These are phyloP conservation scores for Saturnia japonica DNA, from an alignment of 2,888 invertebrate species.

Conservation along the genomic window DNA sequence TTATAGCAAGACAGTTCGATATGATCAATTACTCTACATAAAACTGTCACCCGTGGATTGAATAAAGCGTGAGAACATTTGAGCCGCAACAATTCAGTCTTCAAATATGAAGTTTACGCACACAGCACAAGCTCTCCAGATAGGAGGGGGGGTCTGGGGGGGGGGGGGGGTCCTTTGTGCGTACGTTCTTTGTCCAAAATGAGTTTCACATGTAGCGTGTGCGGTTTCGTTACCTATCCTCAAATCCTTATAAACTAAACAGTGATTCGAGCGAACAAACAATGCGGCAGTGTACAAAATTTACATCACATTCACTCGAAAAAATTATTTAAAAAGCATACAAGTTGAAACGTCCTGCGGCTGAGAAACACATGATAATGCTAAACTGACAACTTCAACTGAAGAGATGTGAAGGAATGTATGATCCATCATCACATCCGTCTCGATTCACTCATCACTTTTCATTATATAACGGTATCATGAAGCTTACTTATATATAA, in stretches of 20 bases:
- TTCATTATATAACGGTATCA: slow-evolving; percentile 50
- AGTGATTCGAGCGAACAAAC: slow-evolving; percentile 80
- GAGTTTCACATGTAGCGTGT: slow-evolving; percentile 55
- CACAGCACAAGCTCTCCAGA: slow-evolving; percentile 35
- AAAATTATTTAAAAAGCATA: slow-evolving; percentile 66
- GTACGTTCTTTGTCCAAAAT: slow-evolving; percentile 50
- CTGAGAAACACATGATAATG: slow-evolving; percentile 65
- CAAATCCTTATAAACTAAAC: slow-evolving; percentile 74
- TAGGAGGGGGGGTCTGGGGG: too few species aligned
- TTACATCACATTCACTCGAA: slow-evolving; percentile 81
- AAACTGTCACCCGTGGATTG: slow-evolving; percentile 59
- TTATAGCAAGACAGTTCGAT: slow-evolving; percentile 44
- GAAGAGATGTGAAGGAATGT: slow-evolving; percentile 1
- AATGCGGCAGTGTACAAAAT: slow-evolving; percentile 81
- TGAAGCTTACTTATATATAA: slow-evolving; percentile 75
- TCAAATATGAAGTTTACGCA: slow-evolving; percentile 71
- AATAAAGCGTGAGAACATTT: slow-evolving; percentile 71
- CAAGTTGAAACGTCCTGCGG: slow-evolving; percentile 63
- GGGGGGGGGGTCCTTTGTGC: slow-evolving; percentile 53
- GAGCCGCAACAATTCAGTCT: slow-evolving; percentile 79
- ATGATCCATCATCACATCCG: slow-evolving; percentile 45
- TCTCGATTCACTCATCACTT: slow-evolving; percentile 49
- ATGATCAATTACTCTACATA: slow-evolving; percentile 55
- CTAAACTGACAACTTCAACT: slow-evolving; percentile 48
- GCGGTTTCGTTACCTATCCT: slow-evolving; percentile 66